Evolutionary conservation across 2,888 invertebrate species (phyloP), one percentile per base, ranked within the genome.

Genomic region (Torymus texanus): DNA sequence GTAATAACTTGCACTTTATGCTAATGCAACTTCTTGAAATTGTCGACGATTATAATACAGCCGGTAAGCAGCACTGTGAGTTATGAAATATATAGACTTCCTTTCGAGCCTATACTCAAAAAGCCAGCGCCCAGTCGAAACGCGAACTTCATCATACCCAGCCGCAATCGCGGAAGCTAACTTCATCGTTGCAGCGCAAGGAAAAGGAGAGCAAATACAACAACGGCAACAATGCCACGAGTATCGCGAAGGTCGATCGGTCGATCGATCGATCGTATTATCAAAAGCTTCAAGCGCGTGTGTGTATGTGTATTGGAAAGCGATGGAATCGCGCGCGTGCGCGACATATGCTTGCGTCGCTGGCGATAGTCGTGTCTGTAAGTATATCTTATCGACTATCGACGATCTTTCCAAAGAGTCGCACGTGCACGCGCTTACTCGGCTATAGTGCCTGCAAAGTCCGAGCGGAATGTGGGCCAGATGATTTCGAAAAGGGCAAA

Each of bases 381-480:
- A 62, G 18, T 63, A 14, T 80, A 82, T 82, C 82, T 83, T 83
- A 83, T 83, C 83, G 61, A 81, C 83, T 87, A 87, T 87, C 86
- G 83, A 79, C 59, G 78, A 86, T 86, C 85, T 83, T 77, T 72
- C 24, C 59, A 41, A 84, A 83, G 80, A 55, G 74, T 8, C 29
- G 65, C 41, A 41, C 24, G 24, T n/a, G 29, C n/a, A 53, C 58
- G 18, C 12, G 5, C 41, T 2, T 56, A 13, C 16, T 56, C 24
- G 58, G 41, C 41, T 41, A 41, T 41, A 65, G 16, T 11, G 41
- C 29, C 3, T 59, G 29, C 13, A 56, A 41, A 41, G 41, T 8
- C 41, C 14, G 13, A 11, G 55, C 18, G 10, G 41, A 24, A 58
- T 50, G 62, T 72, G 51, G 62, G 14, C 53, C 56, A 51, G 14